These are phyloP conservation scores for Melanostigma gelatinosum DNA, from an alignment of 2,113 vertebrate genomes.

Conservation along the genomic window DNA sequence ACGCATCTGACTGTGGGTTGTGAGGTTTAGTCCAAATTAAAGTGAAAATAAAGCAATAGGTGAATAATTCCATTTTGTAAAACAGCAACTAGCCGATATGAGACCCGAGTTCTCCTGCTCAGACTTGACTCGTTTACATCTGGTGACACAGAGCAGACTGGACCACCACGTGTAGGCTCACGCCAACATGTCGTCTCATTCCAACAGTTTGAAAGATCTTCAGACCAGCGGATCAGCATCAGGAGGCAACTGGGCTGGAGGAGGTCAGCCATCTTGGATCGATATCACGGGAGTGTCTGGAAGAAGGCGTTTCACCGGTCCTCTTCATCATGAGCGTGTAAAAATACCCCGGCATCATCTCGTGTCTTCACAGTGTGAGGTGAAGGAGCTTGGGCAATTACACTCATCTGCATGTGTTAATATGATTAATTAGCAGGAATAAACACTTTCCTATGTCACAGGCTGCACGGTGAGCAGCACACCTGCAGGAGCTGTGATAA, in stretches of 20 bases:
- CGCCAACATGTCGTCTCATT: conserved; percentile 2
- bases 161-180: neutral
- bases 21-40: neutral
- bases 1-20: too few relatives aligned
- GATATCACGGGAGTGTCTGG: conserved; percentile 43
- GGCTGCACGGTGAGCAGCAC: conserved; percentile 80
- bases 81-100: conserved; percentile 3
- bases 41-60: neutral
- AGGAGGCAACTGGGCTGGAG: conserved; percentile 12
- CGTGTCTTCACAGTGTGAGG: conserved; percentile 76
- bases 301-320: conserved; percentile 4
- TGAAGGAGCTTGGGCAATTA: conserved; percentile 82
- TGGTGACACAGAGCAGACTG: conserved; percentile 21
- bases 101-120: neutral
- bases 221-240: conserved; percentile 2
- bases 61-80: neutral
- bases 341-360: conserved; percentile 74
- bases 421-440: conserved; percentile 87
- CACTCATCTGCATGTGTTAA: conserved; percentile 88
- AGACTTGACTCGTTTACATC: conserved; percentile 26
- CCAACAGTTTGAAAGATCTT: conserved; percentile 10
- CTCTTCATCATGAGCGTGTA: conserved; percentile 54
- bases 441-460: conserved; percentile 85
- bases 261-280: conserved; percentile 54
- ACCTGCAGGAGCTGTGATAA: conserved; percentile 83